A percentile compares a stretch with the other conserved stretches of the same genome.
Conservation (phyloP, 2,113 vertebrate species). For the Danionella cerebrum region DNA sequence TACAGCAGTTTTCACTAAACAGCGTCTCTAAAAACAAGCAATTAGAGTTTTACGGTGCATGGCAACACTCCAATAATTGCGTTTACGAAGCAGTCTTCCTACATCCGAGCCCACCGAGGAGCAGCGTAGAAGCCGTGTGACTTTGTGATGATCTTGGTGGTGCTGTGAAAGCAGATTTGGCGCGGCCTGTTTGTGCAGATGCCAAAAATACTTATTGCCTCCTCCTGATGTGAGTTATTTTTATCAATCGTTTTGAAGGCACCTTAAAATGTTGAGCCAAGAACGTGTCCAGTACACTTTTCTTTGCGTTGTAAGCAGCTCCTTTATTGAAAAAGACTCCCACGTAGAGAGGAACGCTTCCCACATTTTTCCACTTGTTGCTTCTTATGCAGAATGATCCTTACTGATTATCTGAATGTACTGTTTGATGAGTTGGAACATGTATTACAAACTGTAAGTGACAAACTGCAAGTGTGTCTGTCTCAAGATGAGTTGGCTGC, state of each 20-base stretch:
- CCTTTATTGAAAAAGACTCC: background rate
- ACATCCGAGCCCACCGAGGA: background rate
- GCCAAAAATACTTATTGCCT: slow-evolving; percentile 34
- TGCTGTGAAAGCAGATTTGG: slow-evolving; percentile 24
- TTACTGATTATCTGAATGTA: background rate
- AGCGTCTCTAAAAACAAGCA: background rate
- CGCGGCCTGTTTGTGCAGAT: slow-evolving; percentile 6
- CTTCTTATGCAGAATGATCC: background rate
- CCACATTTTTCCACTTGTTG: background rate
- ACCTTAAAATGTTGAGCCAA: background rate
- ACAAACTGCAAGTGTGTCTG: background rate
- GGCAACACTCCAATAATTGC: background rate
- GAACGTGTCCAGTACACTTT: background rate
- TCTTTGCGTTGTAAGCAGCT: background rate
- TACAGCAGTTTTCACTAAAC: background rate
- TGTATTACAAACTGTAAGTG: background rate
- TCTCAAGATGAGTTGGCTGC: background rate
- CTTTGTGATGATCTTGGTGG: slow-evolving; percentile 24
- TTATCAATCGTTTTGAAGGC: slow-evolving; percentile 25
- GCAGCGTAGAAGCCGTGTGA: slow-evolving; percentile 7
- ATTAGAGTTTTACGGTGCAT: background rate
- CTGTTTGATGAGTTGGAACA: background rate
- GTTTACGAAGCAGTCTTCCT: background rate
- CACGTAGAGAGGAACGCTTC: background rate
- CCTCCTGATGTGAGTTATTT: slow-evolving; percentile 27